phyloP scores from a whole-genome alignment of 2,113 vertebrate species.

The Callorhinus ursinus region DNA sequence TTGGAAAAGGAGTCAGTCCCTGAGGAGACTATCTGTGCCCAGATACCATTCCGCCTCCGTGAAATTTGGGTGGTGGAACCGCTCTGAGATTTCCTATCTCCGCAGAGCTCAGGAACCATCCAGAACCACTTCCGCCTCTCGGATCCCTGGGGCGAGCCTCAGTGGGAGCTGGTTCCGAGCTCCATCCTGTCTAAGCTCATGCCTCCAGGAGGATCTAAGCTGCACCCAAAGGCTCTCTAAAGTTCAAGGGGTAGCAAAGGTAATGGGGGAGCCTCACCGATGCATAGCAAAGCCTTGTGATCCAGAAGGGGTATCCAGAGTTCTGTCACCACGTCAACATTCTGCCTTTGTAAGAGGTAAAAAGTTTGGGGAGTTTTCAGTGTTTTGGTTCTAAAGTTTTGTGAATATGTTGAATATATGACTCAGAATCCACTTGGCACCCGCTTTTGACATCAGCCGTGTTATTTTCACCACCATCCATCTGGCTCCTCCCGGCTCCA shows the following conservation, averaged over 20 bases:
- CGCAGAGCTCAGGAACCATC: too few species aligned
- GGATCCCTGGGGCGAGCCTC: background rate
- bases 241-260: too few species aligned
- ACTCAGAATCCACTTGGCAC: background rate
- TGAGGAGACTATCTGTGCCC: background rate
- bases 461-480: background rate
- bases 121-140: background rate
- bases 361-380: background rate
- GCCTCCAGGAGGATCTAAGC: background rate
- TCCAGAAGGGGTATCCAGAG: background rate
- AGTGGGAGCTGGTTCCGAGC: rapidly evolving
- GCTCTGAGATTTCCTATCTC: background rate
- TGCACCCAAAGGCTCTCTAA: background rate
- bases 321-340: background rate
- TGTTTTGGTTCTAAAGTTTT: background rate
- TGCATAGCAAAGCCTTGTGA: background rate
- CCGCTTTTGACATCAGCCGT: background rate
- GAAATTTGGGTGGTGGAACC: background rate
- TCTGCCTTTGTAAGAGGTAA: background rate
- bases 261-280: rapidly evolving
- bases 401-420: background rate
- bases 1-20: background rate
- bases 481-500: background rate
- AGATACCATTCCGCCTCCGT: too few species aligned
- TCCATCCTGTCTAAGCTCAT: background rate